phyloP scores from a whole-genome alignment of 2,113 vertebrate genomes.

The Pipra filicauda region DNA sequence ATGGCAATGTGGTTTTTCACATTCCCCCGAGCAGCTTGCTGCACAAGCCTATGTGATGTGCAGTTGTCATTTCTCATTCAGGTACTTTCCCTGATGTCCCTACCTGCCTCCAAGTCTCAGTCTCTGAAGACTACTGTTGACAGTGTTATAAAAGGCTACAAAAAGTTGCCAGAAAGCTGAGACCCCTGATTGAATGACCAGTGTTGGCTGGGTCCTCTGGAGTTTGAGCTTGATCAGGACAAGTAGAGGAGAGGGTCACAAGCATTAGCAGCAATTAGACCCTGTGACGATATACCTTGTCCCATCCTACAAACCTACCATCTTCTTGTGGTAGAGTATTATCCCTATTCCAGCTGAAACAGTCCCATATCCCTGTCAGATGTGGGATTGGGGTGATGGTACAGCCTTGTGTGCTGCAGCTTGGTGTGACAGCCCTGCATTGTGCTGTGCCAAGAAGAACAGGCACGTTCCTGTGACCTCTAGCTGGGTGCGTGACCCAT shows the following conservation, averaged over 20 bases:
- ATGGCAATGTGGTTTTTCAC: not conserved
- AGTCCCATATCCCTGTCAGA: not conserved
- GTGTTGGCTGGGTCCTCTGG: not conserved
- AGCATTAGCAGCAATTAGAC: not conserved
- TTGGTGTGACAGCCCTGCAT: fast-evolving
- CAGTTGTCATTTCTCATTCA: not conserved
- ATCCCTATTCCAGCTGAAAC: not conserved
- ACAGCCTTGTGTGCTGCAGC: not conserved
- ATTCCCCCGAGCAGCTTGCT: not conserved
- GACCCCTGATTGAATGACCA: fast-evolving
- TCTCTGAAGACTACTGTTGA: not conserved
- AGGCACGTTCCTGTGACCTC: fast-evolving
- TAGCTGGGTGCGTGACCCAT: fast-evolving
- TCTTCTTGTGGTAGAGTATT: not conserved
- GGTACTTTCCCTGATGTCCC: not conserved
- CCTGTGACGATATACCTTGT: fast-evolving
- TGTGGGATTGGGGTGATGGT: fast-evolving
- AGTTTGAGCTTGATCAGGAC: not conserved
- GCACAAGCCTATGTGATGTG: fast-evolving
- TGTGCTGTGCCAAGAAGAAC: fast-evolving
- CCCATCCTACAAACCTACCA: not conserved
- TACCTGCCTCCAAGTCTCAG: not conserved
- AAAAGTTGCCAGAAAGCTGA: not conserved
- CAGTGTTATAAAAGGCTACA: not conserved
- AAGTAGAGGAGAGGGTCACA: not conserved